Base-by-base conservation (phyloP, 1,140 invertebrate genomes). In the Dryas iulia region DNA sequence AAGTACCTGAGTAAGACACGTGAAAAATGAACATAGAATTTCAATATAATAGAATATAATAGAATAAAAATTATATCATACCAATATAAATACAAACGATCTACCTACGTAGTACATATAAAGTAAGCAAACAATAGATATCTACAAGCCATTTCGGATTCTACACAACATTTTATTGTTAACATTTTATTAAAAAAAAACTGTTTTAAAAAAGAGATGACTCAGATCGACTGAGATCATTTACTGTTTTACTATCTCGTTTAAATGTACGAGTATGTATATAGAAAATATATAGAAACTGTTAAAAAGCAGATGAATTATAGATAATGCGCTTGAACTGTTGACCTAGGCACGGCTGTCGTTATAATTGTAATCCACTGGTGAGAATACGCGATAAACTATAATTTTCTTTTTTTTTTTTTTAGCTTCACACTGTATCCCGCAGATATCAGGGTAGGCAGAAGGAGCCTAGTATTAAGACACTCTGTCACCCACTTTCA, bases 191-290 rank as follows among this genome's bases (percentile, higher is more conserved):
- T 72, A 78, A 81, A 81, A 78, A 81, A 81, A 80, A 77, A 77
- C 82, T 79, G 81, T 86, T 82, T 79, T 82, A 84, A 88, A 86
- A 81, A 69, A 74, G 63, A 76, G 31, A 65, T 90, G 87, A 90
- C 64, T 90, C 87, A 86, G 72, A 80, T 65, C 59, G 62, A 54
- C 69, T 90, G 87, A 90, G 85, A 90, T 90, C 87, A 90, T 90
- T 87, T 82, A 86, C 81, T 83, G 82, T 86, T 85, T 87, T 79
- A 85, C 75, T 84, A 73, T 65, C 71, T 65, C 59, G 58, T 69
- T 66, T 66, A 53, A 68, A 57, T 69, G 79, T 47, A 47, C 39
- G 18, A 47, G 39, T 47, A 47, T 2, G 6, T 79, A 83, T 77
- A 72, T 73, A 78, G 62, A 70, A 66, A 74, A 60, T 69, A 59